phyloP scores from a whole-genome alignment of 2,888 invertebrate species.

The Tetragnatha montana region DNA sequence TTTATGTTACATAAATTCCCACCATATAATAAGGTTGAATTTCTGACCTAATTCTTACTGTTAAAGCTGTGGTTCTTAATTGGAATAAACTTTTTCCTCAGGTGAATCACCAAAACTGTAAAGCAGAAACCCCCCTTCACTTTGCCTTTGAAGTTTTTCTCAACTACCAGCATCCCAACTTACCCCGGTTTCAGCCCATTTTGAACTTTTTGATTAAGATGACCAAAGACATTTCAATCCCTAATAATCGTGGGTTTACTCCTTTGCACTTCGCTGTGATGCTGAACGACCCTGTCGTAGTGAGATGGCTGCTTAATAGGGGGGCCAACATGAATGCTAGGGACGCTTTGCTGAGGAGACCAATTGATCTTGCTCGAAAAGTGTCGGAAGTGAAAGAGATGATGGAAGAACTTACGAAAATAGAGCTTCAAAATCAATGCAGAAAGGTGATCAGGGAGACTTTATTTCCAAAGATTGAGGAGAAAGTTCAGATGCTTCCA shows the following conservation, averaged over 20 bases:
- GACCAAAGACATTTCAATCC: too few species aligned
- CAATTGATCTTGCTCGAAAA: slow-evolving; percentile 43
- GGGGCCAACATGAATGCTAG: slow-evolving; percentile 29
- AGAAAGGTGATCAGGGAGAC: slow-evolving; percentile 37
- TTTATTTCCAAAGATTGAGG: slow-evolving; percentile 18
- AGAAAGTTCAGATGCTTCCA: slow-evolving; percentile 35
- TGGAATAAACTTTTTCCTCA: slow-evolving; percentile 10
- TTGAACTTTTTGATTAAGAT: too few species aligned
- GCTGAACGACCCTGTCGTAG: slow-evolving; percentile 23
- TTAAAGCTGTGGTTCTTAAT: not conserved
- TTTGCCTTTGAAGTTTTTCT: slow-evolving; percentile 4
- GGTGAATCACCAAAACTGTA: slow-evolving; percentile 31
- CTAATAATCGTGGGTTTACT: too few species aligned
- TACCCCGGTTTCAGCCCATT: too few species aligned
- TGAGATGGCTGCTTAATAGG: slow-evolving; percentile 34
- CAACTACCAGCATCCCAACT: too few species aligned
- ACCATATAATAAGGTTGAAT: too few species aligned
- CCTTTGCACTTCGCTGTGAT: slow-evolving; percentile 9
- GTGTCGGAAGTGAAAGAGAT: not conserved
- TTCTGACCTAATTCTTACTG: too few species aligned
- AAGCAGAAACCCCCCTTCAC: slow-evolving; percentile 42
- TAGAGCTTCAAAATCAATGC: slow-evolving; percentile 9
- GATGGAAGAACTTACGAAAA: not conserved
- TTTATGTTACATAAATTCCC: too few species aligned
- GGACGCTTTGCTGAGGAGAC: slow-evolving; percentile 2